These are phyloP conservation scores for Callospermophilus lateralis DNA, from an alignment of 2,113 vertebrate genomes.

Conservation along the genomic window DNA sequence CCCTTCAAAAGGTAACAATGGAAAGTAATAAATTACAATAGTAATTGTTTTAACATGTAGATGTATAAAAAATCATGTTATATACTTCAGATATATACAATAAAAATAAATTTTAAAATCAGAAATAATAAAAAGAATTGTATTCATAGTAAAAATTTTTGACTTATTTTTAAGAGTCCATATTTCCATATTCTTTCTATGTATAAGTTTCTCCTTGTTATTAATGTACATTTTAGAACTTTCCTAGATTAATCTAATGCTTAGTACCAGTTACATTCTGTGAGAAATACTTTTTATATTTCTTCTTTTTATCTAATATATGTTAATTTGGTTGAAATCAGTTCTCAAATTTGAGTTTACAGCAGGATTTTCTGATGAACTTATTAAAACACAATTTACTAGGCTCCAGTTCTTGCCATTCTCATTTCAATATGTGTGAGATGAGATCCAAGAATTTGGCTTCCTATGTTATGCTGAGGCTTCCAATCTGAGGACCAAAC, in stretches of 20 bases:
- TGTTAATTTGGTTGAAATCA: not conserved
- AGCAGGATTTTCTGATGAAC: not conserved
- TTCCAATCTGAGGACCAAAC: not conserved
- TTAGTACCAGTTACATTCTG: not conserved
- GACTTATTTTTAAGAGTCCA: not conserved
- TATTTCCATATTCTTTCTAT: too few species aligned
- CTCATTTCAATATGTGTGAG: not conserved
- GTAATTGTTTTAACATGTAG: not conserved
- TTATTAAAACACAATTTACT: not conserved
- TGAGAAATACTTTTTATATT: not conserved
- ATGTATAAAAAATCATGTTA: not conserved
- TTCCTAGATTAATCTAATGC: not conserved
- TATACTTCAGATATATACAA: too few species aligned
- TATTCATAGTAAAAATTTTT: not conserved
- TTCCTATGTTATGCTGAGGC: not conserved
- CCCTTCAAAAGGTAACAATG: not conserved
- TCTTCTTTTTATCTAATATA: not conserved
- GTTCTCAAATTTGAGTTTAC: not conserved
- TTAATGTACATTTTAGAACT: not conserved
- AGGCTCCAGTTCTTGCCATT: too few species aligned
- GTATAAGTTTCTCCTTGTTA: not conserved
- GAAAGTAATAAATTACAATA: not conserved
- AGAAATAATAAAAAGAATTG: not conserved
- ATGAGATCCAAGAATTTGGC: not conserved
- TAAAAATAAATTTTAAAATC: not conserved